Base-by-base conservation (phyloP, 2,113 vertebrate species). In the Oreotrochilus melanogaster region DNA sequence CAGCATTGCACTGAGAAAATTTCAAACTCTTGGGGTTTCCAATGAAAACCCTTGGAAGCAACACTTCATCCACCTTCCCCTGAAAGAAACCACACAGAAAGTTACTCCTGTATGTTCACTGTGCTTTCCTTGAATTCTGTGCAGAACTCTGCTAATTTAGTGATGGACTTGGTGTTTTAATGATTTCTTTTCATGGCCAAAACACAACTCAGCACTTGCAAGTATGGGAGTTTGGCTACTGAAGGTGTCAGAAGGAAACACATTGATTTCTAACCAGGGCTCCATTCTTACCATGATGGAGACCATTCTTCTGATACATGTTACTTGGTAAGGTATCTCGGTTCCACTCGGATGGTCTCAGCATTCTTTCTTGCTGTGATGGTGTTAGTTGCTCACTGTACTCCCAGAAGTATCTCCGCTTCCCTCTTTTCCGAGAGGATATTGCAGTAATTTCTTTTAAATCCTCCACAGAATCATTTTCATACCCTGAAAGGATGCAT, bases 321-420 rank as follows among this genome's bases (percentile, higher is more conserved):
- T 99, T 99, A 97, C 99, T 99, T 81, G 99, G 99, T 95, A 99
- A 98, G 1, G 99, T 99, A 65, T 99, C 99, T 88, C 99, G 96
- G 96, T 98, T 98, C 99, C 99, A 99, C 95, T 99, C 99, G 0
- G 99, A 99, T 0, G 99, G 99, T 95, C 99, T 98, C 22, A 99
- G 98, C 98, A 99, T 98, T 60, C 99, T 98, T 88, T 99, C 99
- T 89, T 99, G 99, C 75, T 99, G 99, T 7, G 98, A 98, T 11
- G 99, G 98, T 1, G 98, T 99, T 80, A 99, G 98, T 43, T 99
- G 99, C 92, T 99, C 99, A 6, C 99, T 99, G 95, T 99, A 99
- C 86, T 99, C 99, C 99, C 99, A 99, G 97, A 99, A 99, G 96
- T 99, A 99, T 94, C 99, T 98, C 33, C 99, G 97, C 94, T 99